Base-by-base conservation (phyloP, 2,797 vertebrate genomes). In the Chiroxiphia lanceolata region DNA sequence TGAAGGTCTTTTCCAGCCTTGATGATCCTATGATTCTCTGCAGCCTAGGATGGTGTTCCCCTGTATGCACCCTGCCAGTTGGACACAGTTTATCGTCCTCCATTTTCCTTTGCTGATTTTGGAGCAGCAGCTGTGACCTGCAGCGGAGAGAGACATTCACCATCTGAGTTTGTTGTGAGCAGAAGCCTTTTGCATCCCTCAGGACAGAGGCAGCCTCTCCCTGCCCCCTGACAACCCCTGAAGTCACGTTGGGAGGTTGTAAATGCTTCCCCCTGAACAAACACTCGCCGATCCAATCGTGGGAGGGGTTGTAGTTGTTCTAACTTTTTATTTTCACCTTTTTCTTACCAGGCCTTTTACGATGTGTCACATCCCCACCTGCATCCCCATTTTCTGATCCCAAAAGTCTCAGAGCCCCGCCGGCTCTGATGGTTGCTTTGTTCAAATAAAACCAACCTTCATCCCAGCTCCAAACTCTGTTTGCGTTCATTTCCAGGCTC, bases 221-320 rank as follows among this genome's bases (percentile, higher is more conserved):
- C 34, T 8, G 1, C 50, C 29, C 26, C 3, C 9, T 3, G 13
- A 9, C 16, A 79, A 8, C 45, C 11, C 29, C 34, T 27, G 44
- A 53, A 56, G 60, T 21, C 50, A 50, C 0, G 8, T 19, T 0
- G 1, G 72, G 64, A 72, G 8, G 0, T 20, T 40, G 26, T 15
- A 44, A 38, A 44, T 15, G 13, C 33, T 69, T 69, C 21, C 33
- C 18, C 34, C 11, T 51, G 33, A 78, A 34, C 20, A 69, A 61
- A 59, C 22, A n/a, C 26, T 29, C 5, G 3, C 56, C 75, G 57
- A 80, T 26, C 42, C 60, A 63, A 2, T 15, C 1, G 0, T 3
- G 13, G 38, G 71, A 75, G 36, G 59, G 22, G 48, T 70, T 80
- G 13, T 9, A 22, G 19, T 9, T 54, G 13, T n/a, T 59, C 21